These are phyloP conservation scores for Leucophenga maculata DNA, from an alignment of 2,888 invertebrate species.

Conservation along the genomic window DNA sequence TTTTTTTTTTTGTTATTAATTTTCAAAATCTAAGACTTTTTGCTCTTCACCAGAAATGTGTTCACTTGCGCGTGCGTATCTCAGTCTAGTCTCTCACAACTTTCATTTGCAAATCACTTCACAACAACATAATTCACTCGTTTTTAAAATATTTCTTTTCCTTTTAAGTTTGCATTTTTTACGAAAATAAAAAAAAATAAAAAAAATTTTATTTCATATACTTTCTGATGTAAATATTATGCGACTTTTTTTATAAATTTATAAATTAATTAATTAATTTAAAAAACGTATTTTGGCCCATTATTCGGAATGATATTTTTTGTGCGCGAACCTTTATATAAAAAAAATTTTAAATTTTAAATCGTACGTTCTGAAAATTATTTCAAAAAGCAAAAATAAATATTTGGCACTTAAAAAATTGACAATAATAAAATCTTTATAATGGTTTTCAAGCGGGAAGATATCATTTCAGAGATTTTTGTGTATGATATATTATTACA, in stretches of 20 bases:
- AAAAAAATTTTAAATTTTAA: constrained; percentile 17
- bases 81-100: too few relatives aligned
- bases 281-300: constrained; percentile 56
- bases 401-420: constrained; percentile 33
- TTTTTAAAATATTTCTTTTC: too few relatives aligned
- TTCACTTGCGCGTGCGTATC: not conserved
- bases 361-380: constrained; percentile 18
- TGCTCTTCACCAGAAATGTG: constrained; percentile 33
- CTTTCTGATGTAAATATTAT: constrained; percentile 21
- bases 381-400: constrained; percentile 8
- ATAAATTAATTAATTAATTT: too few relatives aligned
- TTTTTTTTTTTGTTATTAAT: constrained; percentile 44
- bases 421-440: constrained; percentile 4
- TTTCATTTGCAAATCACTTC: too few relatives aligned
- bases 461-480: too few relatives aligned
- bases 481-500: too few relatives aligned
- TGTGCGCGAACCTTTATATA: constrained; percentile 59
- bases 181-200: constrained; percentile 16
- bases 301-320: constrained; percentile 73
- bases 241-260: not conserved
- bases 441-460: constrained; percentile 2
- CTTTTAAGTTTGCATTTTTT: not conserved
- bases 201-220: too few relatives aligned
- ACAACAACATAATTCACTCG: too few relatives aligned
- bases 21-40: constrained; percentile 35